A percentile compares a stretch with the other conserved stretches of the same genome.
Evolutionary conservation across 2,888 invertebrate genomes (phyloP).

Genomic region (Allygus modestus): DNA sequence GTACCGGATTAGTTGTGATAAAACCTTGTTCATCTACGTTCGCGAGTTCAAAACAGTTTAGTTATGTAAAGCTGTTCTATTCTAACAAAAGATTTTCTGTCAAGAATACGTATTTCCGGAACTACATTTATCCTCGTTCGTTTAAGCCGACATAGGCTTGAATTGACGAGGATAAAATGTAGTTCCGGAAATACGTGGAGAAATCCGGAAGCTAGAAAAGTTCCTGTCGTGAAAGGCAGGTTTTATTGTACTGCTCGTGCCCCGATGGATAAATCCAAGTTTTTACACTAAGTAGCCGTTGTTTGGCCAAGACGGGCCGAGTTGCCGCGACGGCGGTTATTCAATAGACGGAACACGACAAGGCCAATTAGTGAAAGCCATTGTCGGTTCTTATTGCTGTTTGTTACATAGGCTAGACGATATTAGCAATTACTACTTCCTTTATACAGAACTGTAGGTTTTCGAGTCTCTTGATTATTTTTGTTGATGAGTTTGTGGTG

Average conservation of each 20-base stretch:
- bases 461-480: background rate
- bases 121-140: no score
- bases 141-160: background rate
- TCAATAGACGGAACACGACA: slow-evolving; percentile 37
- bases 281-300: background rate
- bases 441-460: background rate
- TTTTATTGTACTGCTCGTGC: background rate
- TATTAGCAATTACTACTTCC: slow-evolving; percentile 6
- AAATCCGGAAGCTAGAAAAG: background rate
- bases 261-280: slow-evolving; percentile 1
- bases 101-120: no score
- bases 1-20: no score
- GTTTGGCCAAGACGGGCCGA: background rate
- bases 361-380: slow-evolving; percentile 50
- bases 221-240: background rate
- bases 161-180: slow-evolving; percentile 10
- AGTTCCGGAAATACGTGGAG: background rate
- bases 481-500: background rate
- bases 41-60: no score
- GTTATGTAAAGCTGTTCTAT: no score
- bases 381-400: slow-evolving; percentile 32
- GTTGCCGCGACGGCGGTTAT: slow-evolving; percentile 14
- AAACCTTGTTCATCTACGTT: no score
- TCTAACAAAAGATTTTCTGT: no score
- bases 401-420: background rate